These are phyloP conservation scores for Pan troglodytes DNA, from an alignment of 2,113 vertebrate species.

Conservation along the genomic window NHGRI_mPanTro3-v2.1_pri NC_072412.2:117561501-117562000, in stretches of 20 bases:
- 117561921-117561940: not conserved
- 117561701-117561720: accelerated
- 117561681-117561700: not conserved
- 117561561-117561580: not conserved
- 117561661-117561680: not conserved
- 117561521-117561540: not conserved
- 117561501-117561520: too few relatives aligned
- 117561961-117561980: accelerated
- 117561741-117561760: accelerated
- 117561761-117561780: not conserved
- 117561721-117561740: accelerated
- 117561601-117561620: not conserved
- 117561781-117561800: accelerated
- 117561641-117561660: accelerated
- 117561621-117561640: accelerated
- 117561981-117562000: accelerated
- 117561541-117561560: not conserved
- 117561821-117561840: not conserved
- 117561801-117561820: not conserved
- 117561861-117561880: accelerated
- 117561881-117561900: not conserved
- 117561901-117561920: not conserved
- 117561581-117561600: not conserved
- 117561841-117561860: not conserved
- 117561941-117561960: accelerated